These are phyloP conservation scores for Caenorhabditis sp. DNA, from an alignment of 2,888 invertebrate species.

Conservation along the genomic window DNA sequence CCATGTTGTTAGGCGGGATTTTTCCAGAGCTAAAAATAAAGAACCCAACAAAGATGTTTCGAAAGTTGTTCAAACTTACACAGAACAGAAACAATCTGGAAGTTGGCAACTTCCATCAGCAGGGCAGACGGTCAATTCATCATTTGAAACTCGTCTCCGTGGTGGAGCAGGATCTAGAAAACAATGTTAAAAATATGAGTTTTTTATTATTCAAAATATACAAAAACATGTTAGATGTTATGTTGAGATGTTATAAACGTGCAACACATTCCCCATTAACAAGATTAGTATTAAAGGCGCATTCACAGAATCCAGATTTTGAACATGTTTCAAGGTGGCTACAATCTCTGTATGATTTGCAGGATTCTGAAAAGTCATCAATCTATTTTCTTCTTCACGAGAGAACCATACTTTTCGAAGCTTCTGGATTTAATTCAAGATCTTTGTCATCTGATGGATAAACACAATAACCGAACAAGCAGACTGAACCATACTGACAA, in stretches of 20 bases:
- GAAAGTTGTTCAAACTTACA: constrained; percentile 6
- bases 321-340: constrained; percentile 20
- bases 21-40: constrained; percentile 49
- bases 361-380: constrained; percentile 20
- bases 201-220: neutral
- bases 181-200: neutral
- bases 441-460: constrained; percentile 37
- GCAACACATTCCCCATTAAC: constrained; percentile 42
- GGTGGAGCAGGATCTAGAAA: constrained; percentile 7
- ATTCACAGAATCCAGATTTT: constrained; percentile 27
- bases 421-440: constrained; percentile 7
- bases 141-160: constrained; percentile 6
- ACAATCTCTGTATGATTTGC: constrained; percentile 34
- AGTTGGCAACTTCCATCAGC: constrained; percentile 55
- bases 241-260: constrained; percentile 15
- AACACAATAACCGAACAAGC: constrained; percentile 46
- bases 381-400: neutral
- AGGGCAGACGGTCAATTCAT: constrained; percentile 49
- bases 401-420: neutral
- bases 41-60: neutral
- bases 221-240: constrained; percentile 1
- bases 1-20: constrained; percentile 57
- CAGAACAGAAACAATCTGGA: constrained; percentile 66
- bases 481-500: constrained; percentile 39
- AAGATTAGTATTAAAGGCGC: constrained; percentile 36